Evolutionary conservation across 2,888 invertebrate species (phyloP).

Genomic region (Agrilus biguttatus): DNA sequence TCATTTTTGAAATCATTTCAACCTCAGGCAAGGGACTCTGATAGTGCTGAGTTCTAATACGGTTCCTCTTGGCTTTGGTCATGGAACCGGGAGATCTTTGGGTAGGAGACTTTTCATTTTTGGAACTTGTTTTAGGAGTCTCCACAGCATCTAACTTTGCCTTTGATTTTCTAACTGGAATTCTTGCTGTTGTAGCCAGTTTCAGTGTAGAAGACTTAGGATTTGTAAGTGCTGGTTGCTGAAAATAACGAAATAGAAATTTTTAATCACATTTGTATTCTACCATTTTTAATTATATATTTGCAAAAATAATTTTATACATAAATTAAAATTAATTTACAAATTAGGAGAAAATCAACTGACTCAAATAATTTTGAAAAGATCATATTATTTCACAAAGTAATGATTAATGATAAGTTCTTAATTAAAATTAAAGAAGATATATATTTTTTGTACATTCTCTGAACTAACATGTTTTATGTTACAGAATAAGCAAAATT

Average conservation of each 20-base stretch:
- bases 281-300: no score
- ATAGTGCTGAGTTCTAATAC: conserved; percentile 62
- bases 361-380: no score
- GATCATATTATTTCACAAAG: no score
- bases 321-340: no score
- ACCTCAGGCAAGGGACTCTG: conserved; percentile 71
- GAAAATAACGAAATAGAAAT: not conserved
- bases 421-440: no score
- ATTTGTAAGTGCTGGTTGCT: conserved; percentile 3
- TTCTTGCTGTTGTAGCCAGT: conserved; percentile 40
- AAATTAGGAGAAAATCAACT: no score
- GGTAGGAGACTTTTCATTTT: conserved; percentile 23
- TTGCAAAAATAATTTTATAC: no score
- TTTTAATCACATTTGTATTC: no score
- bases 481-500: no score
- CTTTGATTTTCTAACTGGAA: conserved; percentile 37
- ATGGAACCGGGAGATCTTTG: conserved; percentile 28
- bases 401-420: no score
- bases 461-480: no score
- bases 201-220: conserved; percentile 32
- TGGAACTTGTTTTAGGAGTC: conserved; percentile 20
- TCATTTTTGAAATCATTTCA: conserved; percentile 59
- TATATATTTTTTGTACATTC: no score
- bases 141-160: conserved; percentile 27
- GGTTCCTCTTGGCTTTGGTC: conserved; percentile 34